Conservation (phyloP, 2,888 invertebrate genomes). For the Drosophila rubida region DNA sequence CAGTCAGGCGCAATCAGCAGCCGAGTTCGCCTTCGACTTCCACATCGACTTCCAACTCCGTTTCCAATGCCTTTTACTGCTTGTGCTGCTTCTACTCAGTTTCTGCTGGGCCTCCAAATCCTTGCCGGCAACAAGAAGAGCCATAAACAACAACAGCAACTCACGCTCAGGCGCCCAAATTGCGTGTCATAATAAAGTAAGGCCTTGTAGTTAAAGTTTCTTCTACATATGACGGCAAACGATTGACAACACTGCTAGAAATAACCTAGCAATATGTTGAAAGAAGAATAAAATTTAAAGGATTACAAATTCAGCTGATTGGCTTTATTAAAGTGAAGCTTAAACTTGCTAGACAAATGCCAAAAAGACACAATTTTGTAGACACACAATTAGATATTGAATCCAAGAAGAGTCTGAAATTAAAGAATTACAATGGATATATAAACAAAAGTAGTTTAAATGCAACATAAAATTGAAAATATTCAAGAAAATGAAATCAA, state of each 20-base stretch:
- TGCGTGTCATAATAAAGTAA: constrained; percentile 64
- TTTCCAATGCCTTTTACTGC: constrained; percentile 10
- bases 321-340: too few relatives aligned
- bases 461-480: too few relatives aligned
- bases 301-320: too few relatives aligned
- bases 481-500: too few relatives aligned
- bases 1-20: constrained; percentile 25
- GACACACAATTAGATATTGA: too few relatives aligned
- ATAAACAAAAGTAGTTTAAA: too few relatives aligned
- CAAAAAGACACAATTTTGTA: too few relatives aligned
- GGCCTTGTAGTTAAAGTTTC: constrained; percentile 22
- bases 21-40: background rate
- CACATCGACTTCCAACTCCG: constrained; percentile 12
- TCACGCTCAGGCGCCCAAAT: constrained; percentile 37
- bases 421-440: too few relatives aligned
- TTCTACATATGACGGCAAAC: constrained; percentile 6
- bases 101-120: constrained; percentile 22
- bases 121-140: background rate
- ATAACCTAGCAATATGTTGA: background rate
- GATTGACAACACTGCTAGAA: constrained; percentile 22
- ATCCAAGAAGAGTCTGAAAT: too few relatives aligned
- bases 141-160: constrained; percentile 4
- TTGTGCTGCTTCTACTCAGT: too few relatives aligned
- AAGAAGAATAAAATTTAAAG: too few relatives aligned
- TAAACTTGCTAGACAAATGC: too few relatives aligned